Evolutionary conservation across 2,888 invertebrate genomes (phyloP).

Genomic region (Portevinia maculata): DNA sequence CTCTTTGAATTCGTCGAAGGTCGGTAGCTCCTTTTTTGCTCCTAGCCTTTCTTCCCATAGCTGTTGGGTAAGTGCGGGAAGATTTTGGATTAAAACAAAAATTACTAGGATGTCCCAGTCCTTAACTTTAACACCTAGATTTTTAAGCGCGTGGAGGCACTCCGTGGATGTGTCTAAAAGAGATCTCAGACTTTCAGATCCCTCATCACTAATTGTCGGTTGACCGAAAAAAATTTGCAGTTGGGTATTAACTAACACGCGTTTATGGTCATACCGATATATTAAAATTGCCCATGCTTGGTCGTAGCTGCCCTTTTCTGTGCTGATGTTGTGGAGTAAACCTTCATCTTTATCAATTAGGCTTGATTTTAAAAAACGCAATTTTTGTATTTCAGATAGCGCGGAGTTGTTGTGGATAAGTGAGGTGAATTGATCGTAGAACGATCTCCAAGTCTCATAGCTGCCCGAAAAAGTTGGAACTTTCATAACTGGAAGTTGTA

Average conservation of each 20-base stretch:
- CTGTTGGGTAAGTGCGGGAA: background rate
- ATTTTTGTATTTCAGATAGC: background rate
- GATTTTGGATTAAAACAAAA: background rate
- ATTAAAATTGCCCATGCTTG: too few relatives aligned
- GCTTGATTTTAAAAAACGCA: background rate
- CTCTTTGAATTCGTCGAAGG: background rate
- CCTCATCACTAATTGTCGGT: background rate
- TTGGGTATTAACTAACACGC: conserved; percentile 3
- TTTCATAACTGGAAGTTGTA: too few relatives aligned
- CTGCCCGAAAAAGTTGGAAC: too few relatives aligned
- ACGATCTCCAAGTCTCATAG: conserved; percentile 12
- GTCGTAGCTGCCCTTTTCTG: background rate
- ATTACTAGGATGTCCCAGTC: too few relatives aligned
- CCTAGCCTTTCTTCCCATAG: conserved; percentile 12
- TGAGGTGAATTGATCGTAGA: background rate
- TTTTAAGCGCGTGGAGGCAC: background rate
- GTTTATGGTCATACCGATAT: conserved; percentile 10
- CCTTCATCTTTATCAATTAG: background rate
- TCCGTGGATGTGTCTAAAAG: background rate
- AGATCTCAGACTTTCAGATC: background rate
- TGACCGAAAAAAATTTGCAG: conserved; percentile 1
- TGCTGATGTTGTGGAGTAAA: background rate
- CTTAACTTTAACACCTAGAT: too few relatives aligned
- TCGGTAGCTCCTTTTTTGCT: background rate
- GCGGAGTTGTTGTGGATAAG: background rate